phyloP scores from a whole-genome alignment of 2,888 invertebrate genomes.

The Leptopilina myrica region DNA sequence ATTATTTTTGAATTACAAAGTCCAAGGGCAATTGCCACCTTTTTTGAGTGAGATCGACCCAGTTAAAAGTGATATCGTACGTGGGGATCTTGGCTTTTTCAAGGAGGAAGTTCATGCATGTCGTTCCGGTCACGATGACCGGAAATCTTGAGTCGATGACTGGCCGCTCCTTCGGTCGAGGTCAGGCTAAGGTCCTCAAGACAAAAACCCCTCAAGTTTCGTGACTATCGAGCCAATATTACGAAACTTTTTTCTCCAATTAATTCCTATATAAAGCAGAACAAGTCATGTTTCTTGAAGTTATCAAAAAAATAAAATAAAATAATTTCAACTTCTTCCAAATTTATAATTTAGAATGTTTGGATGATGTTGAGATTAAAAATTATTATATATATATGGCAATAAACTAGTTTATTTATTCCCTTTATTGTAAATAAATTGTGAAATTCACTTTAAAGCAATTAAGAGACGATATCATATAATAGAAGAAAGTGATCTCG shows the following conservation, averaged over 20 bases:
- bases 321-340: too few species aligned
- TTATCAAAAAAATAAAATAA: too few species aligned
- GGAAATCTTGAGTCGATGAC: conserved; percentile 55
- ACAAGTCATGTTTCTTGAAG: not conserved
- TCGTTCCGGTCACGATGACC: conserved; percentile 52
- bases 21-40: not conserved
- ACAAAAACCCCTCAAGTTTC: conserved; percentile 1
- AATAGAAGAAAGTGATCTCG: not conserved
- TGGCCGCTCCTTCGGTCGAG: conserved; percentile 28
- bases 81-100: conserved; percentile 46
- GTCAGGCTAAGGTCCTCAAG: conserved; percentile 20
- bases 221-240: conserved; percentile 4
- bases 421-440: too few species aligned
- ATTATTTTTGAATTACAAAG: not conserved
- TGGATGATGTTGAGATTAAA: too few species aligned
- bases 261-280: not conserved
- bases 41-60: conserved; percentile 42
- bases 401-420: too few species aligned
- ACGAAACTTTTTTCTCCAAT: not conserved
- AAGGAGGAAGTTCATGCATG: conserved; percentile 32
- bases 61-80: conserved; percentile 52
- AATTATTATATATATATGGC: too few species aligned
- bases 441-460: too few species aligned
- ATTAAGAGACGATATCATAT: not conserved
- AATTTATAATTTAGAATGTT: too few species aligned